phyloP scores from a whole-genome alignment of 2,888 invertebrate genomes.

The Eupsilia transversa region DNA sequence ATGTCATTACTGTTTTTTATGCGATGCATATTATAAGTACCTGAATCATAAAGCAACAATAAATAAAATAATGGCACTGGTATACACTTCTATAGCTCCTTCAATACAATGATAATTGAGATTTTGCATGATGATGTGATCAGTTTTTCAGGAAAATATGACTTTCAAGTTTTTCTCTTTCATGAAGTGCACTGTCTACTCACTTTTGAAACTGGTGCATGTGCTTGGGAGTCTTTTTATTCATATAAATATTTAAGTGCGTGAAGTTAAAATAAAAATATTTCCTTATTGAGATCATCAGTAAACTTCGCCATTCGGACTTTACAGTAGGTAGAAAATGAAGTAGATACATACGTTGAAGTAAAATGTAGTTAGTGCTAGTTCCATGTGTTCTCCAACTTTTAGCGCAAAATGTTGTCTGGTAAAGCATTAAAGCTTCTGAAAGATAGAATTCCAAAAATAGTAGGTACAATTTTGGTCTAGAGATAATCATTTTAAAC shows the following conservation, averaged over 20 bases:
- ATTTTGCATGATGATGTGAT: background rate
- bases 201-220: background rate
- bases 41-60: background rate
- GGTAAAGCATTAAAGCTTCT: background rate
- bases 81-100: background rate
- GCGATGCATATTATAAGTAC: background rate
- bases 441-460: background rate
- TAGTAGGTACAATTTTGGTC: background rate
- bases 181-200: background rate
- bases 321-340: background rate
- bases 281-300: conserved; percentile 2
- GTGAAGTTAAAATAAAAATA: background rate
- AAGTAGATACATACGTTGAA: no score
- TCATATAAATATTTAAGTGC: background rate
- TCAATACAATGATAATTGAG: background rate
- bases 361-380: background rate
- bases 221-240: background rate
- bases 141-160: background rate
- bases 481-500: conserved; percentile 3
- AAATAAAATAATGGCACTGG: background rate
- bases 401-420: background rate
- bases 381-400: background rate
- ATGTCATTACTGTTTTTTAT: conserved; percentile 8
- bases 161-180: background rate
- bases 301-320: background rate